Evolutionary conservation across 1,140 invertebrate genomes (phyloP), one percentile per base, ranked within the genome.

Genomic region (Lerema accius): DNA sequence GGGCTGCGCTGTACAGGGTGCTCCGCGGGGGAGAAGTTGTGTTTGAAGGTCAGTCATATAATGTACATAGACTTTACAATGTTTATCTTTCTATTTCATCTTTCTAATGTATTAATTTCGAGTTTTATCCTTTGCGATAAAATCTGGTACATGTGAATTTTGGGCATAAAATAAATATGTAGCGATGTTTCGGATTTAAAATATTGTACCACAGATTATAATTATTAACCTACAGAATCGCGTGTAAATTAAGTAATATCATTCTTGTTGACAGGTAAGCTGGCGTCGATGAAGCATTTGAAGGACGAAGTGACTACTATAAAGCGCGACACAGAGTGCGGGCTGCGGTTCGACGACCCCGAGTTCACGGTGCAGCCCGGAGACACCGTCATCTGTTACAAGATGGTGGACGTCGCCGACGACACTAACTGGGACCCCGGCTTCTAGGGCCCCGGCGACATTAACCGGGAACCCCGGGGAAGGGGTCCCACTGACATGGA

Each of bases 271-370:
- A 17, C 65, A 96, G 96, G 97, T 43, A 91, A 92, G 71, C 74
- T 98, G 26, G 82, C 90, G 16, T 97, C 97, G 1, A 95, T 99
- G 94, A 94, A 95, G 72, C 97, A 99, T 88, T 81, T 98, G 4
- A 99, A 99, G 85, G 93, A 95, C 65, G 97, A 99, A 92, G 96
- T 98, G 0, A 94, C 95, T 7, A 92, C 92, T 0, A 95, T 99
- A 16, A 97, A 97, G 78, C 94, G 93, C 46, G 96, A 96, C 78
- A 92, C 95, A 13, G 97, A 99, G 84, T 99, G 98, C 89, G 98
- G 98, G 0, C 73, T 99, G 15, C 93, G 93, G 56, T 92, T 99
- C 10, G 91, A 93, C 0, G 94, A 97, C 78, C 64, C 88, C 0
- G 82, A 82, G 1, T 61, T 98, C 23, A 68, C 88, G 5, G 95